A percentile compares a stretch with the other conserved stretches of the same genome.
These are phyloP conservation scores for Apotomis betuletana DNA, from an alignment of 2,888 invertebrate species.

Conservation along the genomic window DNA sequence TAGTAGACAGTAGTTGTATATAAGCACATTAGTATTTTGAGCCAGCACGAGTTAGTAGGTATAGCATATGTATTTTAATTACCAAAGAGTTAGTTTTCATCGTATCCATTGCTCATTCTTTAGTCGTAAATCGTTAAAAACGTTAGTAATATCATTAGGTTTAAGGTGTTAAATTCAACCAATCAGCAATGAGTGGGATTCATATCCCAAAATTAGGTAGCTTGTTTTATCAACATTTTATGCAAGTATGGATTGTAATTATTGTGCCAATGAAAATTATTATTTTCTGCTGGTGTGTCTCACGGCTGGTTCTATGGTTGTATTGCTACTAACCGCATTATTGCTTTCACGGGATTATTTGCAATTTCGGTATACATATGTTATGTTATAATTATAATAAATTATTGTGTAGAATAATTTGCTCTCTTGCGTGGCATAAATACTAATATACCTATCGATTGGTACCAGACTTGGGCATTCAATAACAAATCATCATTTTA, in stretches of 20 bases:
- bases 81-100: slow-evolving; percentile 34
- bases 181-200: neutral
- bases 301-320: neutral
- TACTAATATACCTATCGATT: neutral
- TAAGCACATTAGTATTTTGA: slow-evolving; percentile 37
- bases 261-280: too few relatives aligned
- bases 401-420: slow-evolving; percentile 27
- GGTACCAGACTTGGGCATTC: too few relatives aligned
- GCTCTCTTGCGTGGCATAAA: neutral
- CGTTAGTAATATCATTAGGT: slow-evolving; percentile 1
- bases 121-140: slow-evolving; percentile 16
- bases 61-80: slow-evolving; percentile 26
- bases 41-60: slow-evolving; percentile 20
- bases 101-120: slow-evolving; percentile 28
- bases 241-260: too few relatives aligned
- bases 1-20: slow-evolving; percentile 28
- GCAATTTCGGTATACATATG: slow-evolving; percentile 36
- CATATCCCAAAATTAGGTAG: too few relatives aligned
- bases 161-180: neutral
- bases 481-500: too few relatives aligned
- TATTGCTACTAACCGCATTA: slow-evolving; percentile 1
- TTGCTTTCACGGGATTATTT: slow-evolving; percentile 36
- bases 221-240: too few relatives aligned
- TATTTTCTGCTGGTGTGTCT: neutral
- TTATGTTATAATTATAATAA: slow-evolving; percentile 8